Evolutionary conservation across 2,888 invertebrate species (phyloP).

Genomic region (Cremastinae sp.): DNA sequence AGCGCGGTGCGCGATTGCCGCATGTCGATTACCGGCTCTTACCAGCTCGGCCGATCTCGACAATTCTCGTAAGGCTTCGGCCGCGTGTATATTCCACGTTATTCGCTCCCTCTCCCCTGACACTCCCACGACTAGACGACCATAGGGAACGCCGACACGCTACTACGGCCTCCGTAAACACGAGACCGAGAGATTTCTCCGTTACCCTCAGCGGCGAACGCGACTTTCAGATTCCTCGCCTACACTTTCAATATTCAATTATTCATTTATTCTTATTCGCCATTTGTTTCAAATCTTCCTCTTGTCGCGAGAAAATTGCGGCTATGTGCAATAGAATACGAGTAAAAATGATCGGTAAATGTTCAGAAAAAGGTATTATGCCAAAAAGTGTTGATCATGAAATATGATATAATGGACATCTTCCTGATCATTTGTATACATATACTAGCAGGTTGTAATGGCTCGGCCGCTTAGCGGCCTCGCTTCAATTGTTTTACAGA

Average conservation of each 20-base stretch:
- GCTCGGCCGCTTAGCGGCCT: no score
- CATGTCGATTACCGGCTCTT: conserved; percentile 63
- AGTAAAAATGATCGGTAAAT: no score
- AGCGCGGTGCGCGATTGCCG: conserved; percentile 54
- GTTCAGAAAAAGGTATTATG: no score
- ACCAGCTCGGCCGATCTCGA: conserved; percentile 68
- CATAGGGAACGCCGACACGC: conserved; percentile 9
- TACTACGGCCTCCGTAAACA: conserved; percentile 28
- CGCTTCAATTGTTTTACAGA: no score
- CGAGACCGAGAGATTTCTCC: conserved; percentile 35
- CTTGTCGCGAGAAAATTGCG: no score
- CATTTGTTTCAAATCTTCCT: not conserved
- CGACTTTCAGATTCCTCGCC: conserved; percentile 7
- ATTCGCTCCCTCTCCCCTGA: not conserved
- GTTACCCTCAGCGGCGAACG: conserved; percentile 45
- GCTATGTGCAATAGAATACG: no score
- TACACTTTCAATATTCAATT: not conserved
- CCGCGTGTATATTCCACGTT: not conserved
- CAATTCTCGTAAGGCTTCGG: conserved; percentile 60
- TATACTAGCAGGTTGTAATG: no score
- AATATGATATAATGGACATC: no score
- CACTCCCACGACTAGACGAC: conserved; percentile 17
- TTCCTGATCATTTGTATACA: no score
- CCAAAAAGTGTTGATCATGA: no score
- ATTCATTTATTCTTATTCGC: no score